phyloP scores from a whole-genome alignment of 2,797 vertebrate species.

The Danio tinwini region DNA sequence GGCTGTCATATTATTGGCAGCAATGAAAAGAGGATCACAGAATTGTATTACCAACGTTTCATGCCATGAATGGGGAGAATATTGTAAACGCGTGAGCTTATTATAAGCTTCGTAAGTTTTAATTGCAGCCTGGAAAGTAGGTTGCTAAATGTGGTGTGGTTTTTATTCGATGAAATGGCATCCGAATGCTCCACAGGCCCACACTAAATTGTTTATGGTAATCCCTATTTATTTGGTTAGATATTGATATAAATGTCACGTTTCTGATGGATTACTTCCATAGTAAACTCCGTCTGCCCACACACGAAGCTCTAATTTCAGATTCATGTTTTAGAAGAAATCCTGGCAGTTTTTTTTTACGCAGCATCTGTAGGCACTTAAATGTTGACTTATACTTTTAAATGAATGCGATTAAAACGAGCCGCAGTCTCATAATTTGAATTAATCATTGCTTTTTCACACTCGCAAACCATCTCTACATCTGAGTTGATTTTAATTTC shows the following conservation, averaged over 20 bases:
- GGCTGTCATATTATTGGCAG: constrained; percentile 40
- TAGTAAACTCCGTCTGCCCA: constrained; percentile 17
- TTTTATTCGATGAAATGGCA: not conserved
- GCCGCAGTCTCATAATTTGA: constrained; percentile 42
- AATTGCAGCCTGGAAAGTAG: constrained; percentile 31
- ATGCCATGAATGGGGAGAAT: constrained; percentile 11
- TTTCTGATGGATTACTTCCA: constrained; percentile 25
- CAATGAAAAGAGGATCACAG: constrained; percentile 15
- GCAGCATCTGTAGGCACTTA: constrained; percentile 1
- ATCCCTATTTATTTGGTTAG: constrained; percentile 26
- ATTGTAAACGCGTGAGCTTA: constrained; percentile 30
- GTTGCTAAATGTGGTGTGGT: constrained; percentile 48
- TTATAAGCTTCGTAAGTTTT: constrained; percentile 17
- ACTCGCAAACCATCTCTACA: constrained; percentile 46
- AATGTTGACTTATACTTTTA: constrained; percentile 10
- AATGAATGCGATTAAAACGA: constrained; percentile 12
- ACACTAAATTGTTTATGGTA: constrained; percentile 1
- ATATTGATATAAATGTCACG: constrained; percentile 25
- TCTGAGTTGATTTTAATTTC: constrained; percentile 58
- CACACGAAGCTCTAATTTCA: constrained; percentile 23
- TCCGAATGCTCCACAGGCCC: not conserved
- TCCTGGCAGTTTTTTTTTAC: not conserved
- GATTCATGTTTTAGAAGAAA: not conserved
- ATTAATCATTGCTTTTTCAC: constrained; percentile 56
- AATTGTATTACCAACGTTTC: constrained; percentile 34